Percentiles rank a stretch among this genome's conserved stretches.
Conservation (phyloP, 1,140 invertebrate genomes). For the Cotesia glomerata region DNA sequence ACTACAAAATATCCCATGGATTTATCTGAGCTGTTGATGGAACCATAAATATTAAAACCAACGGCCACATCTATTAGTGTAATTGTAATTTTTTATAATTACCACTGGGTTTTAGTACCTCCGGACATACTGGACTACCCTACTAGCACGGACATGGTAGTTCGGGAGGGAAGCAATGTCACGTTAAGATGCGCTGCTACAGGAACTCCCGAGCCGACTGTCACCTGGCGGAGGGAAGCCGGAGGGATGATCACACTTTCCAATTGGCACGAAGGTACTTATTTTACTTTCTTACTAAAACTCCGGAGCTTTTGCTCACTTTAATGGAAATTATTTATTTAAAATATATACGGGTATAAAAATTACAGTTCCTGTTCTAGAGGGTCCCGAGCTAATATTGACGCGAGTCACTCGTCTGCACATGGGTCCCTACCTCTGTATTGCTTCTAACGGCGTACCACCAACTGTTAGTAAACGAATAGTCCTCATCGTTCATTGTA, state of each 20-base stretch:
- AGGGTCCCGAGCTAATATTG: constrained; percentile 65
- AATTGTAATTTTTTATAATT: too few relatives aligned
- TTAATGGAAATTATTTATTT: constrained; percentile 30
- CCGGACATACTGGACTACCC: constrained; percentile 87
- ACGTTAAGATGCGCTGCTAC: constrained; percentile 83
- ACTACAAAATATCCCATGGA: neutral
- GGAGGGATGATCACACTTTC: constrained; percentile 58
- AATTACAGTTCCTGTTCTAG: constrained; percentile 36
- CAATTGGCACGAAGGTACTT: constrained; percentile 52
- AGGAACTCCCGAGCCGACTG: constrained; percentile 82
- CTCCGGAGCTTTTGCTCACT: neutral
- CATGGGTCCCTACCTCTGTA: constrained; percentile 73
- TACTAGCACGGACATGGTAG: constrained; percentile 86
- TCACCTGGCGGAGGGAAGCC: constrained; percentile 86
- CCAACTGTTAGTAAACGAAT: constrained; percentile 81
- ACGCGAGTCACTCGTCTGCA: constrained; percentile 67
- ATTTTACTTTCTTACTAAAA: too few relatives aligned
- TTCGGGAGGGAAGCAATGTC: constrained; percentile 84
- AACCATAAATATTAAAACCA: too few relatives aligned
- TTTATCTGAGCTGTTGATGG: too few relatives aligned
- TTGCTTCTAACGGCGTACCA: constrained; percentile 79
- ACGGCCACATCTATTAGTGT: too few relatives aligned
- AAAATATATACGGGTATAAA: constrained; percentile 19
- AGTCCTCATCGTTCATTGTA: constrained; percentile 78
- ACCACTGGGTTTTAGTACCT: constrained; percentile 75